Conservation (phyloP, 2,113 vertebrate species). For the Porphyrio hochstetteri region DNA sequence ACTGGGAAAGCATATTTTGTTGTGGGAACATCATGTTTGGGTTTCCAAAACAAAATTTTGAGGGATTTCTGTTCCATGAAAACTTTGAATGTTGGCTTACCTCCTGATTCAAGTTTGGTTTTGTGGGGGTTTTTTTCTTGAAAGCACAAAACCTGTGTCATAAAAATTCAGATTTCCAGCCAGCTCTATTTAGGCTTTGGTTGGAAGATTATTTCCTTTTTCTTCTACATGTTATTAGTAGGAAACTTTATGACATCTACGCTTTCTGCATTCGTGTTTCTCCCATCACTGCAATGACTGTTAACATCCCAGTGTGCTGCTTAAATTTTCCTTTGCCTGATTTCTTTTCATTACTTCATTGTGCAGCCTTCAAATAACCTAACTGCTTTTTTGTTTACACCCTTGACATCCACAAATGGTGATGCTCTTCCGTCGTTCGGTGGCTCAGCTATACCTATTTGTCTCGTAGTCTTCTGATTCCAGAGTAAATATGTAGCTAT, state of each 20-base stretch:
- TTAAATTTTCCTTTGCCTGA: conserved; percentile 15
- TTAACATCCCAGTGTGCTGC: background rate
- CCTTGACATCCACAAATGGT: background rate
- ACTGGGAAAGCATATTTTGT: conserved; percentile 45
- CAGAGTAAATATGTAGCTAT: conserved; percentile 23
- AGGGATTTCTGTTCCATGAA: conserved; percentile 22
- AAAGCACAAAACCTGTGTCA: background rate
- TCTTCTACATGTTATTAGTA: background rate
- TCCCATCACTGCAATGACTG: background rate
- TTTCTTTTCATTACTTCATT: background rate
- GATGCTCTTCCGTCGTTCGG: background rate
- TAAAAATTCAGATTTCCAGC: background rate
- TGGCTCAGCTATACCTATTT: background rate
- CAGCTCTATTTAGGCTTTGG: background rate
- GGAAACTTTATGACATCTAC: background rate
- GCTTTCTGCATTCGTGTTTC: background rate
- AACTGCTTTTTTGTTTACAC: background rate
- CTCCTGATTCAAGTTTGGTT: background rate
- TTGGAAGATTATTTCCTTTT: background rate
- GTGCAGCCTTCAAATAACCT: background rate
- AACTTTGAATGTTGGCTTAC: conserved; percentile 21
- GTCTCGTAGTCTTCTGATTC: conserved; percentile 11
- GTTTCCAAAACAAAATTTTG: conserved; percentile 55
- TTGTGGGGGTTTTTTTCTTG: background rate
- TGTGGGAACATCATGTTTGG: conserved; percentile 29